A percentile compares a stretch with the other conserved stretches of the same genome.
Conservation (phyloP, 2,888 invertebrate genomes). For the Sinotaia quadrata region DNA sequence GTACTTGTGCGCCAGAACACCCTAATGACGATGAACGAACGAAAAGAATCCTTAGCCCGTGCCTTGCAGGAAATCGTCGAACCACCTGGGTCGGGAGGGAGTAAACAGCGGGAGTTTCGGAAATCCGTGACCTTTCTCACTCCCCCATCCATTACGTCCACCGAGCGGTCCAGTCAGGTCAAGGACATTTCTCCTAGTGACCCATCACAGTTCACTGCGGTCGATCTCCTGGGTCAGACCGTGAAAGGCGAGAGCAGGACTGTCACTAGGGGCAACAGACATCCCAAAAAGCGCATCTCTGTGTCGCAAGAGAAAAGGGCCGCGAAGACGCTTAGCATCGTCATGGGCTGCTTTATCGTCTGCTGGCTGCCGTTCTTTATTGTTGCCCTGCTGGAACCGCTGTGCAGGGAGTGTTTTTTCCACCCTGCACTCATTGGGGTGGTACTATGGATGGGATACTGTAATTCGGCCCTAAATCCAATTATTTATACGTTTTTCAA, state of each 20-base stretch:
- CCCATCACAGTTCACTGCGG: constrained; percentile 12
- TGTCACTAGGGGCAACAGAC: background rate
- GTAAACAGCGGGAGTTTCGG: background rate
- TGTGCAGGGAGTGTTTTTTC: constrained; percentile 83
- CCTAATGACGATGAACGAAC: constrained; percentile 12
- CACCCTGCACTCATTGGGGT: constrained; percentile 89
- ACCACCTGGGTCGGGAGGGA: background rate
- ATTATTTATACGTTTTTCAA: constrained; percentile 95
- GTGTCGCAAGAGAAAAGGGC: constrained; percentile 75
- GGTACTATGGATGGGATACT: constrained; percentile 98
- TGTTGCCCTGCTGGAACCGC: constrained; percentile 88
- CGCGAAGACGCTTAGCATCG: constrained; percentile 93
- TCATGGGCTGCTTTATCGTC: constrained; percentile 94
- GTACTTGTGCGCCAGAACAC: constrained; percentile 13
- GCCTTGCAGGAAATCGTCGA: constrained; percentile 14
- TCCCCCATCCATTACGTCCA: constrained; percentile 15
- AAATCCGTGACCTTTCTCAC: constrained; percentile 32
- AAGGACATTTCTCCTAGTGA: constrained; percentile 21
- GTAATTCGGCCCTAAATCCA: constrained; percentile 96
- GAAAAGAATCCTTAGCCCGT: constrained; percentile 21
- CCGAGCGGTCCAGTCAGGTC: constrained; percentile 27
- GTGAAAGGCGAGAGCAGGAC: background rate
- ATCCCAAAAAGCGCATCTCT: constrained; percentile 44
- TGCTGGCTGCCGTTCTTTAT: constrained; percentile 95
- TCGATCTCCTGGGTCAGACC: background rate